These are phyloP conservation scores for Tanytarsus gracilentus DNA, from an alignment of 2,888 invertebrate genomes.

Conservation along the genomic window DNA sequence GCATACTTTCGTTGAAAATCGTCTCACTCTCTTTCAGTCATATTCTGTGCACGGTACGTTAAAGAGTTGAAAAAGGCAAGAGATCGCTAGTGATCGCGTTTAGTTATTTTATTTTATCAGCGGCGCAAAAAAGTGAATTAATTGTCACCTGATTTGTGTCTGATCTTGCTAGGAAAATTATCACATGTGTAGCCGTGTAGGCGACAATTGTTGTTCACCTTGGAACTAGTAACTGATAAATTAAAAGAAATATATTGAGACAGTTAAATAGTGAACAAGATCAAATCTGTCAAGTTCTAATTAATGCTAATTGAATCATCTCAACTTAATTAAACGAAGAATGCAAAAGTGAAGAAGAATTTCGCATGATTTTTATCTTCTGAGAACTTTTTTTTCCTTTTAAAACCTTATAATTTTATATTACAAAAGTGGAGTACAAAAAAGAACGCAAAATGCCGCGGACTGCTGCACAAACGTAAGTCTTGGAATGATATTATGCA, in stretches of 20 bases:
- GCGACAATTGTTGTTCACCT: too few species aligned
- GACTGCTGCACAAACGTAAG: not conserved
- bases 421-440: not conserved
- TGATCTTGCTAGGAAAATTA: too few species aligned
- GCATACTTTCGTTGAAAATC: constrained; percentile 1
- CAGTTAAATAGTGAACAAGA: too few species aligned
- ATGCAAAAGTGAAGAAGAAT: not conserved
- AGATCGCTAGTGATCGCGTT: not conserved
- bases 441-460: not conserved
- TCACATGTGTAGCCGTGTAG: too few species aligned
- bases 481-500: too few species aligned
- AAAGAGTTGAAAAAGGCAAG: not conserved
- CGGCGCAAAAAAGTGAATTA: too few species aligned
- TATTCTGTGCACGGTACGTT: not conserved
- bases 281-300: constrained; percentile 14
- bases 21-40: not conserved
- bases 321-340: constrained; percentile 9
- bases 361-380: not conserved
- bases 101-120: too few species aligned
- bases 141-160: too few species aligned
- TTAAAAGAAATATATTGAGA: too few species aligned
- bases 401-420: not conserved
- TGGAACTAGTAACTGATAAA: too few species aligned
- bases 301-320: constrained; percentile 14
- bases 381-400: not conserved